Percentiles rank a stretch among this genome's conserved stretches.
These are phyloP conservation scores for Lordiphosa clarofinis DNA, from an alignment of 1,140 invertebrate genomes.

Conservation along the genomic window DNA sequence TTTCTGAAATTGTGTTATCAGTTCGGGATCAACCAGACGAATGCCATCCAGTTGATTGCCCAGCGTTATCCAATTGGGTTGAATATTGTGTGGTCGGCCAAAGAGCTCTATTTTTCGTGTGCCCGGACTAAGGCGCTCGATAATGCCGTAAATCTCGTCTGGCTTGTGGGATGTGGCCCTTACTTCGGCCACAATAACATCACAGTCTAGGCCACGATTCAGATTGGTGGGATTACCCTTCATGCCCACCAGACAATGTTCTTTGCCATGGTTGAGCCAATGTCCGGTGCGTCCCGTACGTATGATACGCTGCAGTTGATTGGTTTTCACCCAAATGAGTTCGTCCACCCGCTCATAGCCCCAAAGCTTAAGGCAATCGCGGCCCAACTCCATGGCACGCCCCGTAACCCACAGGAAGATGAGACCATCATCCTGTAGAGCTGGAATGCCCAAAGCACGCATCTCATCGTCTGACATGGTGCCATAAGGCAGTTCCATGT, in stretches of 20 bases:
- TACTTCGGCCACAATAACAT: slow-evolving; percentile 99
- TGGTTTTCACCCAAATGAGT: slow-evolving; percentile 99
- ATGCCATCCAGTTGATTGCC: slow-evolving; percentile 82
- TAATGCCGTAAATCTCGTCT: slow-evolving; percentile 98
- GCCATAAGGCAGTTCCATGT: slow-evolving; percentile 96
- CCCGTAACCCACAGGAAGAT: slow-evolving; percentile 99
- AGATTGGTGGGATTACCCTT: slow-evolving; percentile 95
- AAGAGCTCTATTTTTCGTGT: slow-evolving; percentile 99
- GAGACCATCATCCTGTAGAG: slow-evolving; percentile 96
- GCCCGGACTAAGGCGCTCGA: slow-evolving; percentile 91
- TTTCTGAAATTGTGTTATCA: slow-evolving; percentile 93
- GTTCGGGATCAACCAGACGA: slow-evolving; percentile 93
- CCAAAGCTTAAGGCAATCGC: slow-evolving; percentile 95
- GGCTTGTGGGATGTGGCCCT: slow-evolving; percentile 98
- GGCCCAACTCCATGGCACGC: slow-evolving; percentile 97
- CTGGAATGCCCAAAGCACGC: slow-evolving; percentile 93
- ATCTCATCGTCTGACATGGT: slow-evolving; percentile 99
- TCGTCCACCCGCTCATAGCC: slow-evolving; percentile 98
- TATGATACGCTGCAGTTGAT: slow-evolving; percentile 98
- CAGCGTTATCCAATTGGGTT: slow-evolving; percentile 93
- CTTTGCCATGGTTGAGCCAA: slow-evolving; percentile 99
- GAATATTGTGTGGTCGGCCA: slow-evolving; percentile 97
- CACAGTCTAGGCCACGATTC: slow-evolving; percentile 96
- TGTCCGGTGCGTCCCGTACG: slow-evolving; percentile 97
- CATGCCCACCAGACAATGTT: slow-evolving; percentile 98